Evolutionary conservation across 2,113 vertebrate genomes (phyloP), one percentile per base, ranked within the genome.

Genomic region (Leucoraja erinaceus): DNA sequence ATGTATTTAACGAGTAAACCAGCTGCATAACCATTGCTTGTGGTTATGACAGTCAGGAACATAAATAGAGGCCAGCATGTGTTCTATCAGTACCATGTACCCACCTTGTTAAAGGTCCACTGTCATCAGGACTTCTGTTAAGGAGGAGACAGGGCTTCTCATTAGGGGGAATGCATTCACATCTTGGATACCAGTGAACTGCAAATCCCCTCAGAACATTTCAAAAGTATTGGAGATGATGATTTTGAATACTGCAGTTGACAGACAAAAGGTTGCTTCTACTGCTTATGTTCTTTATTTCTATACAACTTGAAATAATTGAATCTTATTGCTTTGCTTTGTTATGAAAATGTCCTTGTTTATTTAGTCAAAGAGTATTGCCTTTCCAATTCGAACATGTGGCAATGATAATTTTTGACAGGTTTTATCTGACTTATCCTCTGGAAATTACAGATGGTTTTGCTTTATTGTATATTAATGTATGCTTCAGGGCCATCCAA

Each of bases 1-100:
- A 91, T 91, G 66, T 72, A 72, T 72, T 91, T 91, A 91, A 91
- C 72, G 90, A 91, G 68, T 91, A 91, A 91, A 91, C 90, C 68
- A 91, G 90, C 66, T 74, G 20, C 68, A 91, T 54, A 72, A 72
- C 66, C 66, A 91, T 91, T 72, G 90, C 90, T 91, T 91, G 33
- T 91, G 20, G 68, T 91, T 25, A 91, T 74, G 90, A 74, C 18
- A 54, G 90, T 54, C 90, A 91, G 22, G 66, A 14, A 25, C 22
- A 28, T 91, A 54, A 91, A 38, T 54, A 54, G 90, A 91, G 90
- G 90, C 31, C 90, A 91, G 90, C 66, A 25, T 91, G 66, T 91
- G 90, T 91, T 54, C 66, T 54, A 72, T 91, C 22, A 74, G 38
- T 91, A 54, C 90, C 63, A 72, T 91, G 90, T 91, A 12, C 47